Evolutionary conservation across 2,113 vertebrate species (phyloP), one percentile per base, ranked within the genome.

Genomic region (Struthidea cinerea): DNA sequence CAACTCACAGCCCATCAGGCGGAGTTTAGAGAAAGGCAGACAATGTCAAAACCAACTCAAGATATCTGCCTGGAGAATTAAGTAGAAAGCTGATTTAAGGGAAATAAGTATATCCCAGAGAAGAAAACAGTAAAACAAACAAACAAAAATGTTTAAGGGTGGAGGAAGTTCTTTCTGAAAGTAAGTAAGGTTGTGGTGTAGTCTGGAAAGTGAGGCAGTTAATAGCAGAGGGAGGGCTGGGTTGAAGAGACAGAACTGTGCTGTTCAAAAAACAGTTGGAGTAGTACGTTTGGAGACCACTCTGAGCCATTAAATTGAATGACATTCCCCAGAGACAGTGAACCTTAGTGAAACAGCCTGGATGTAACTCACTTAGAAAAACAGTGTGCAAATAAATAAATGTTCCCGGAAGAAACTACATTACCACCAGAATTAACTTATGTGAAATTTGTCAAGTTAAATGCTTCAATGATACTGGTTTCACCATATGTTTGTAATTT

Each of bases 401-500:
- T n/a, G 46, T 67, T 92, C 73, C 39, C 7, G 5, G 60, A 95
- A 89, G 80, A 87, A 93, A 52, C 59, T 81, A 18, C 64, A 78
- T 89, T 94, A 84, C 76, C 19, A 81, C 84, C 0, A 0, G 73
- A 80, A 95, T 84, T 89, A 95, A 93, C 86, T 86, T 85, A 35
- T 1, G 19, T 60, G 76, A 93, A 93, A 94, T 90, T 55, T 81
- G 89, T 90, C 60, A 78, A 93, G 73, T 90, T 92, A 93, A 92
- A 95, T 60, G 73, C 56, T 61, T 80, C 63, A 57, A 22, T 59
- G 32, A 91, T 91, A 65, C 68, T 55, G 9, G 19, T 52, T 84
- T 89, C 73, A 84, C 89, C 94, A 84, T 94, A 84, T 93, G 94
- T 74, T 94, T 90, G 39, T 27, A n/a, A 90, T 90, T 84, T 74